Evolutionary conservation across 2,888 invertebrate species (phyloP), one percentile per base, ranked within the genome.

Genomic region (Tetragnatha montana): DNA sequence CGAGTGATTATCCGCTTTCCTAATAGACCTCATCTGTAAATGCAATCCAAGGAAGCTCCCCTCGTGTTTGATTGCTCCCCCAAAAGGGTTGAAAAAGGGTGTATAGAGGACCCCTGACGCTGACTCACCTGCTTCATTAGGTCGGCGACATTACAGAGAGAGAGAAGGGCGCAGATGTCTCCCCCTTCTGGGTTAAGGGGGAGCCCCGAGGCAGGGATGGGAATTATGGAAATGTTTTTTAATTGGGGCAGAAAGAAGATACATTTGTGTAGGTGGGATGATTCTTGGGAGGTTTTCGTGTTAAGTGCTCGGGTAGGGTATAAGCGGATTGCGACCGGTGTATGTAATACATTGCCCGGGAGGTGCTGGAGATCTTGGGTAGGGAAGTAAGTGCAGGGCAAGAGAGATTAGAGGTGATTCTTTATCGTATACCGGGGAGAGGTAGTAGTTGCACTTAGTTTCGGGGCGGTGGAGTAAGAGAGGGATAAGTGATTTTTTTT

Each of bases 121-220:
- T 89, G 89, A 89, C 76, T 89, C 89, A 85, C 71, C 85, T 89
- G 81, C 47, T 85, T 89, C 89, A 89, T 89, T 89, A 89, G 81
- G 51, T 71, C 60, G 79, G 73, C 50, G 78, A 83, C 73, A 89
- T 85, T 81, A 85, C 81, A 68, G 71, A 49, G 75, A 68, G 22
- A 69, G 75, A 21, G 68, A n/a, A n/a, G 50, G 74, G 12, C 80
- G 60, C 88, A 88, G 84, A 84, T 88, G 88, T 50, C n/a, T 60
- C 35, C 74, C 73, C 19, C 73, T 74, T n/a, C 14, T 49, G 12
- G 60, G 60, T 4, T 10, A 17, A 60, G 60, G 60, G 47, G 22
- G 35, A 35, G 1, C 35, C 35, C 35, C 35, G 35, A 35, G 35
- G 35, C 35, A 35, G 35, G 35, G 35, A 35, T 35, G 60, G 60